These are phyloP conservation scores for Nephila pilipes DNA, from an alignment of 1,140 invertebrate species.

Conservation along the genomic window DNA sequence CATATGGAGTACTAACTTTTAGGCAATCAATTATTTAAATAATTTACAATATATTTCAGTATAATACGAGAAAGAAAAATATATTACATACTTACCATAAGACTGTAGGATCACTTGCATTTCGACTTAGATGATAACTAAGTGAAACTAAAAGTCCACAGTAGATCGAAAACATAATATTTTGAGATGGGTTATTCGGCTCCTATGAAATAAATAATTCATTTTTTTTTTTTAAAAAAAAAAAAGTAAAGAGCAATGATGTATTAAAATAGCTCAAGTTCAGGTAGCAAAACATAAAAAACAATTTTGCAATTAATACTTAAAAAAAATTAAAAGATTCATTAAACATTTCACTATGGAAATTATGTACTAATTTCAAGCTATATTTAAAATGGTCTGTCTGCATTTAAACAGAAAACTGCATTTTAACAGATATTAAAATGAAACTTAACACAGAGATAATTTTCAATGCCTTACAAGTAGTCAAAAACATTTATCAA, in stretches of 20 bases:
- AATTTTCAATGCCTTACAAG: too few relatives aligned
- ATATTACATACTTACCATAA: slow-evolving; percentile 87
- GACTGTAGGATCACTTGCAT: slow-evolving; percentile 93
- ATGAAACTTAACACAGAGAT: too few relatives aligned
- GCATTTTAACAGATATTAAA: too few relatives aligned
- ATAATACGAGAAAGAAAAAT: neutral
- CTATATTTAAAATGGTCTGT: too few relatives aligned
- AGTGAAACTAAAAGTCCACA: slow-evolving; percentile 93
- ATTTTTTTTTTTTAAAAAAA: neutral
- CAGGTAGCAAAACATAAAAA: neutral
- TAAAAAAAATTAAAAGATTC: too few relatives aligned
- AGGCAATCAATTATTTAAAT: too few relatives aligned
- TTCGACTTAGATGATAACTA: slow-evolving; percentile 95
- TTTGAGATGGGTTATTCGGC: slow-evolving; percentile 90
- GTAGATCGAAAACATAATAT: slow-evolving; percentile 97
- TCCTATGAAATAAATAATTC: slow-evolving; percentile 82
- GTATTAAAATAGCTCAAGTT: neutral
- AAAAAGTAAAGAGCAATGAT: neutral
- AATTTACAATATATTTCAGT: too few relatives aligned
- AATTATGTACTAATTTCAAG: too few relatives aligned
- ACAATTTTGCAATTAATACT: neutral
- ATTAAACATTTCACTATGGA: too few relatives aligned
- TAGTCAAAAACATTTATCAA: too few relatives aligned
- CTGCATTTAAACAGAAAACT: too few relatives aligned
- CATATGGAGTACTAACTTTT: too few relatives aligned